phyloP scores from a whole-genome alignment of 2,113 vertebrate genomes.

The Meles meles region DNA sequence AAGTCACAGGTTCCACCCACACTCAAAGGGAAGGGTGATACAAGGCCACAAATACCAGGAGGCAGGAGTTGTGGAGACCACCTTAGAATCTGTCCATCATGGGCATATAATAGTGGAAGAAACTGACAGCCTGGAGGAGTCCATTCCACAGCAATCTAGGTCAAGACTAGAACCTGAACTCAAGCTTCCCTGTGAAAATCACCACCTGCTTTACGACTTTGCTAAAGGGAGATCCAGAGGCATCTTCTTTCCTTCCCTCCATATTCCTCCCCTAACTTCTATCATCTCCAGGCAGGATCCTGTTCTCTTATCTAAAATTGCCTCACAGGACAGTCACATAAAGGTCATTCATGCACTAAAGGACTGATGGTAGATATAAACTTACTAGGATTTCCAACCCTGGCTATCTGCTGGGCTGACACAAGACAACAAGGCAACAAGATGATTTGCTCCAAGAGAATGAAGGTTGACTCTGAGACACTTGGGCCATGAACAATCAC shows the following conservation, averaged over 20 bases:
- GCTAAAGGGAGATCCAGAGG: not conserved
- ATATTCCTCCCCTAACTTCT: not conserved
- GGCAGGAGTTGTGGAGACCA: not conserved
- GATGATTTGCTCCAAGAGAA: not conserved
- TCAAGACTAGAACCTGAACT: not conserved
- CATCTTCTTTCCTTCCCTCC: not conserved
- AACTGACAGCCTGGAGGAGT: not conserved
- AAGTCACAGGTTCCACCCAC: not conserved
- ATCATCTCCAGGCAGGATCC: not conserved
- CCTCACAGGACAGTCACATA: not conserved
- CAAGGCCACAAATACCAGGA: not conserved
- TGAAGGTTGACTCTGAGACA: not conserved
- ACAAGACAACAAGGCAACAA: not conserved
- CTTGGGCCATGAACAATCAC: not conserved
- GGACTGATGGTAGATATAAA: not conserved
- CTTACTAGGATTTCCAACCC: not conserved
- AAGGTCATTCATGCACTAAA: not conserved
- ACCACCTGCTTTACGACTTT: not conserved
- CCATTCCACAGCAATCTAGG: not conserved
- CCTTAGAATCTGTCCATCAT: not conserved
- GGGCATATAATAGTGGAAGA: not conserved
- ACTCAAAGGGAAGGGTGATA: not conserved
- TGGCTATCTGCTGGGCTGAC: not conserved
- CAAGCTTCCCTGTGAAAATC: not conserved
- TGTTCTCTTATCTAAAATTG: not conserved